A percentile compares a stretch with the other conserved stretches of the same genome.
phyloP scores from a whole-genome alignment of 2,888 invertebrate species.

The Proisotoma minuta region DNA sequence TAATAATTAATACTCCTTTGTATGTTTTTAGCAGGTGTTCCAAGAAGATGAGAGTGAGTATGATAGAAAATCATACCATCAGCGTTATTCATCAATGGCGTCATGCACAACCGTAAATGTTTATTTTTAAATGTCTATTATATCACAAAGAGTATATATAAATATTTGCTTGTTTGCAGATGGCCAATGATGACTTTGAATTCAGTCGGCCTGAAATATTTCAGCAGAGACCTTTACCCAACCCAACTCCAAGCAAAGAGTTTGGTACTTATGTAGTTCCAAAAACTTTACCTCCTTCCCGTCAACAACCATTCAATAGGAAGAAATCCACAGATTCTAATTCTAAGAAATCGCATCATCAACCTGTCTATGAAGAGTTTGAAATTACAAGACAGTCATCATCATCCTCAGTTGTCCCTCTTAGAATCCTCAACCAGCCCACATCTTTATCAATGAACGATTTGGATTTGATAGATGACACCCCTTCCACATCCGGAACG shows the following conservation, averaged over 20 bases:
- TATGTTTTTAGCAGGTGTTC: conserved; percentile 18
- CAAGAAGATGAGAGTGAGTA: conserved; percentile 37
- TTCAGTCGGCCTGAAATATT: conserved; percentile 17
- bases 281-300: conserved; percentile 7
- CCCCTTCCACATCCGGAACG: conserved; percentile 16
- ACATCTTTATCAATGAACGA: conserved; percentile 39
- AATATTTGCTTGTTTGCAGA: background rate
- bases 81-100: conserved; percentile 32
- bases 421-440: conserved; percentile 7
- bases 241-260: conserved; percentile 12
- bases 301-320: background rate
- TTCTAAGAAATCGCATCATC: no score
- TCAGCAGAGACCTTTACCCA: conserved; percentile 12
- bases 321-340: background rate
- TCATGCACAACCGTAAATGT: background rate
- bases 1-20: background rate
- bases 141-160: no score
- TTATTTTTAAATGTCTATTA: background rate
- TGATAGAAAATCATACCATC: conserved; percentile 34
- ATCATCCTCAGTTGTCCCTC: no score
- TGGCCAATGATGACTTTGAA: conserved; percentile 39
- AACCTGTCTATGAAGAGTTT: background rate
- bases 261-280: conserved; percentile 29
- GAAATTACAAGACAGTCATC: background rate
- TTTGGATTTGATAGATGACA: conserved; percentile 34